Evolutionary conservation across 2,888 invertebrate genomes (phyloP), one percentile per base, ranked within the genome.

Genomic region (Eudasyphora cyanicolor): DNA sequence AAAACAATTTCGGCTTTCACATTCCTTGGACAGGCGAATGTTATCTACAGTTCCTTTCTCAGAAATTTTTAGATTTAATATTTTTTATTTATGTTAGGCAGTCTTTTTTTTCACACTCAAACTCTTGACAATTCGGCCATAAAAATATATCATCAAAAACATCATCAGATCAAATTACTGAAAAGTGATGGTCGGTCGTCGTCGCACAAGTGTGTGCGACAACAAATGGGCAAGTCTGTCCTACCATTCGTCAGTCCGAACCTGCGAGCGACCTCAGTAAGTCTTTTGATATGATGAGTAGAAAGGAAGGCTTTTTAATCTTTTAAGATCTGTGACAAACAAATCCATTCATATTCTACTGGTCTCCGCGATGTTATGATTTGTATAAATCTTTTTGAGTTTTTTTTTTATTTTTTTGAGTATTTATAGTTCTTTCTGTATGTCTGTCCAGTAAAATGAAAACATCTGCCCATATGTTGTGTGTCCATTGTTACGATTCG

Each of bases 301-400:
- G 7, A 32, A 32, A 60, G 24, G 60, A 60, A 21, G 14, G 17
- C 5, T 24, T 42, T 42, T 24, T 24, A 42, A 67, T 67, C 64
- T 38, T 27, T 17, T 24, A 21, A 38, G 42, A 67, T 67, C 67
- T 21, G 21, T 35, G 38, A 67, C 67, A 67, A 67, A 67, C 67
- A 67, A 67, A 67, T 35, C 67, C 38, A 67, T 67, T 67, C 67
- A 67, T 67, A 24, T 62, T 21, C 57, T 24, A 57, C 24, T 4
- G 57, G 14, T 45, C 10, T n/a, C n/a, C 6, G 12, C n/a, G n/a
- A 32, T 32, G 32, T 32, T 45, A 45, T n/a, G 45, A 45, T 45
- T 45, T 45, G 45, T 45, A 38, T 38, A 38, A 38, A 38, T 38
- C 38, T 6, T 38, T 38, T 38, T 54, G 24, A 19, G 19, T 54